Percentiles rank a stretch among this genome's conserved stretches.
Conservation (phyloP, 2,888 invertebrate genomes). For the Pseudolycoriella hygida region DNA sequence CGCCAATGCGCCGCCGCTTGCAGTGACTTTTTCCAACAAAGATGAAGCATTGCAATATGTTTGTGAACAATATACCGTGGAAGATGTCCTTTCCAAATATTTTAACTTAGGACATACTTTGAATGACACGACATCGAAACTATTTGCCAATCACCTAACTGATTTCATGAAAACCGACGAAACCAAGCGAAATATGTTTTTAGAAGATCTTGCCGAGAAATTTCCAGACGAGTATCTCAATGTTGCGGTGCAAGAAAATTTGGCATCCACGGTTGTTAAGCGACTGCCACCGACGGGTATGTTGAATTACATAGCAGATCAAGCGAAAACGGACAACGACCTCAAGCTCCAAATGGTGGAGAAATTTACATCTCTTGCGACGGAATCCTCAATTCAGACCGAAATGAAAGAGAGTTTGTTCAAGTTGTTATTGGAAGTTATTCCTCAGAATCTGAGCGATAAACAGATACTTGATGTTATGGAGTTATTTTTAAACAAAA, state of each 20-base stretch:
- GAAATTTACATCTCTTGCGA: background rate
- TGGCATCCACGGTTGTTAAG: slow-evolving; percentile 26
- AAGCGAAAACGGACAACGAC: background rate
- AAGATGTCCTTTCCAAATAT: slow-evolving; percentile 20
- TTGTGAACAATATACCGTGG: slow-evolving; percentile 16
- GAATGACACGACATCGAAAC: slow-evolving; percentile 14
- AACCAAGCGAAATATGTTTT: slow-evolving; percentile 20
- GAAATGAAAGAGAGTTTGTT: too few species aligned
- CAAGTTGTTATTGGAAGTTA: too few species aligned
- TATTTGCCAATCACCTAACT: slow-evolving; percentile 20
- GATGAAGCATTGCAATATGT: slow-evolving; percentile 17
- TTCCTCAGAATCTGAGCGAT: too few species aligned
- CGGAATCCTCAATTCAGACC: too few species aligned
- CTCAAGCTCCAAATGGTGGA: background rate
- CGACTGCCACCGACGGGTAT: slow-evolving; percentile 24
- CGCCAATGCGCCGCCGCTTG: slow-evolving; percentile 6
- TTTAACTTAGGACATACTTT: slow-evolving; percentile 7
- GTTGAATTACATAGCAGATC: slow-evolving; percentile 22
- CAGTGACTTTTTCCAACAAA: slow-evolving; percentile 13
- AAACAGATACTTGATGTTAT: too few species aligned
- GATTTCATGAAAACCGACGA: slow-evolving; percentile 19
- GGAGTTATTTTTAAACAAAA: too few species aligned
- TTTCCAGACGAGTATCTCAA: slow-evolving; percentile 27
- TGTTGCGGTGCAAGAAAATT: slow-evolving; percentile 26
- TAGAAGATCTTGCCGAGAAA: slow-evolving; percentile 26